Percentiles rank a stretch among this genome's conserved stretches.
phyloP scores from a whole-genome alignment of 2,797 vertebrate genomes.

The Somateria mollissima region DNA sequence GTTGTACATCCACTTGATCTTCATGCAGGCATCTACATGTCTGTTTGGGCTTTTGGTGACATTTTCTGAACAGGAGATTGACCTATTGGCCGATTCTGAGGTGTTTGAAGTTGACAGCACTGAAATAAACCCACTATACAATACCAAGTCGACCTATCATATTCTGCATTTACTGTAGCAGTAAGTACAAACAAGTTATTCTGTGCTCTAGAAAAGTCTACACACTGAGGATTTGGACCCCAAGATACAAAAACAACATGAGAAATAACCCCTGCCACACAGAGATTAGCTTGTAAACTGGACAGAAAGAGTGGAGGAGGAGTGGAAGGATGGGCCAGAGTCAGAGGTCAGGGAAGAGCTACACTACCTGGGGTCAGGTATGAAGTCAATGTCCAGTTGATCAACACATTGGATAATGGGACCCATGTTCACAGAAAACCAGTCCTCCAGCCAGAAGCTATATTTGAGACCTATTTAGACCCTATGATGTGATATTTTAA shows the following conservation, averaged over 20 bases:
- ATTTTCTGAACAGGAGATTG: neutral
- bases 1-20: neutral
- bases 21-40: neutral
- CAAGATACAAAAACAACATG: neutral
- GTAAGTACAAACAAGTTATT: neutral
- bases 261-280: neutral
- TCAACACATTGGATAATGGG: neutral
- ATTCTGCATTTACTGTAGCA: neutral
- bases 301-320: neutral
- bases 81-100: neutral
- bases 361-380: fast-evolving
- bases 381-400: neutral
- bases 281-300: neutral
- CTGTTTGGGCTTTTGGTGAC: neutral
- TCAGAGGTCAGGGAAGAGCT: neutral
- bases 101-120: neutral
- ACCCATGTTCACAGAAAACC: neutral
- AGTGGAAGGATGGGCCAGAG: neutral
- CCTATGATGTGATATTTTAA: neutral
- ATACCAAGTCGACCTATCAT: neutral
- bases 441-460: neutral
- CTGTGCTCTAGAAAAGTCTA: neutral
- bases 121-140: neutral
- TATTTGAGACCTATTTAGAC: neutral
- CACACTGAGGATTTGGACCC: neutral